These are phyloP conservation scores for Amazonetta brasiliensis DNA, from an alignment of 2,797 vertebrate species.

Conservation along the genomic window DNA sequence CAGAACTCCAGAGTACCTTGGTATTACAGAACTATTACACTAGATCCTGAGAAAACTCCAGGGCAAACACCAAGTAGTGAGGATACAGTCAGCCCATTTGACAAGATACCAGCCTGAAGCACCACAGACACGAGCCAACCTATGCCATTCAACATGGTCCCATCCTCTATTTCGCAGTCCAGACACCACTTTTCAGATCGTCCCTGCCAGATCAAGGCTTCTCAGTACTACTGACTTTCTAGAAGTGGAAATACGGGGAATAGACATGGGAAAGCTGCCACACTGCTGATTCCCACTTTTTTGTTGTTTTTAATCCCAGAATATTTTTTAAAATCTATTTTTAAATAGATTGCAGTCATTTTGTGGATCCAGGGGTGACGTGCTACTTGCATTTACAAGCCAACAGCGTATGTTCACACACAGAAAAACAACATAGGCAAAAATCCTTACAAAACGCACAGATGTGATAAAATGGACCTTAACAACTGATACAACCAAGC, in stretches of 20 bases:
- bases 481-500: background rate
- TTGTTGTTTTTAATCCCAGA: background rate
- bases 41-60: background rate
- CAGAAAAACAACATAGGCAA: background rate
- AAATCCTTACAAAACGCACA: background rate
- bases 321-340: background rate
- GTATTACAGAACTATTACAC: rapidly evolving
- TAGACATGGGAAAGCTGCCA: background rate
- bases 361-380: background rate
- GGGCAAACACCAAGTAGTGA: background rate
- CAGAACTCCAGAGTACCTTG: background rate
- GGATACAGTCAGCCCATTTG: background rate
- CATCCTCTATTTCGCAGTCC: rapidly evolving
- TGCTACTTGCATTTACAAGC: background rate
- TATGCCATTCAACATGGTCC: rapidly evolving
- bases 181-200: background rate
- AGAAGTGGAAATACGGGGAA: rapidly evolving
- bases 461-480: background rate
- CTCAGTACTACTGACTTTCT: background rate
- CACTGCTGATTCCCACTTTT: rapidly evolving
- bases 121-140: rapidly evolving
- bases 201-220: background rate
- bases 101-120: background rate
- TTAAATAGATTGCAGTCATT: background rate
- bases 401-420: background rate